Evolutionary conservation across 2,797 vertebrate species (phyloP).

Genomic region (Lithobates sylvaticus): DNA sequence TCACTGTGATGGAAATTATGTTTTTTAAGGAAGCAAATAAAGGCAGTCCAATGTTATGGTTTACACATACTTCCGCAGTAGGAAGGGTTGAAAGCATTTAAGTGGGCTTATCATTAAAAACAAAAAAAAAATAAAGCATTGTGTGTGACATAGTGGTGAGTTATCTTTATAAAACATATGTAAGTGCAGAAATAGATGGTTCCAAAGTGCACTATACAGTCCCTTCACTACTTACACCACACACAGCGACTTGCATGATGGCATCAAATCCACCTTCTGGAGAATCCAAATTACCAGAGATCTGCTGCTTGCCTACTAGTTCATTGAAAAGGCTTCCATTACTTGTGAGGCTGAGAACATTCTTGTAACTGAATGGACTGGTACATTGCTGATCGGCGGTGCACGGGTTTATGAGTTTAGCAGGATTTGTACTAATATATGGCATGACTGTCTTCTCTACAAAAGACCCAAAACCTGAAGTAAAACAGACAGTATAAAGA

Average conservation of each 20-base stretch:
- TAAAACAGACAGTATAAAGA: slow-evolving; percentile 37
- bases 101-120: too few relatives aligned
- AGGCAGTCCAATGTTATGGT: too few relatives aligned
- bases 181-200: too few relatives aligned
- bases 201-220: too few relatives aligned
- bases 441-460: slow-evolving; percentile 99
- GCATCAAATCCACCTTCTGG: slow-evolving; percentile 97
- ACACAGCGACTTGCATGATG: slow-evolving; percentile 98
- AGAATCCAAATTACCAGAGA: slow-evolving; percentile 98
- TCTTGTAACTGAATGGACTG: slow-evolving; percentile 97
- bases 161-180: too few relatives aligned
- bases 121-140: too few relatives aligned
- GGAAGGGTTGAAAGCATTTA: too few relatives aligned
- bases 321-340: slow-evolving; percentile 86
- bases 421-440: slow-evolving; percentile 95
- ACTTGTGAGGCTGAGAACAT: slow-evolving; percentile 90
- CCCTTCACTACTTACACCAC: slow-evolving; percentile 81
- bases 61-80: too few relatives aligned
- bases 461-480: slow-evolving; percentile 93
- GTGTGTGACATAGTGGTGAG: too few relatives aligned
- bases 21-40: too few relatives aligned
- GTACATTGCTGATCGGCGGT: slow-evolving; percentile 91
- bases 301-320: slow-evolving; percentile 92
- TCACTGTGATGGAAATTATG: too few relatives aligned
- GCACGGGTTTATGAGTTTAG: slow-evolving; percentile 92